Percentiles rank a stretch among this genome's conserved stretches.
Conservation (phyloP, 2,113 vertebrate species). For the Acanthochromis polyacanthus region DNA sequence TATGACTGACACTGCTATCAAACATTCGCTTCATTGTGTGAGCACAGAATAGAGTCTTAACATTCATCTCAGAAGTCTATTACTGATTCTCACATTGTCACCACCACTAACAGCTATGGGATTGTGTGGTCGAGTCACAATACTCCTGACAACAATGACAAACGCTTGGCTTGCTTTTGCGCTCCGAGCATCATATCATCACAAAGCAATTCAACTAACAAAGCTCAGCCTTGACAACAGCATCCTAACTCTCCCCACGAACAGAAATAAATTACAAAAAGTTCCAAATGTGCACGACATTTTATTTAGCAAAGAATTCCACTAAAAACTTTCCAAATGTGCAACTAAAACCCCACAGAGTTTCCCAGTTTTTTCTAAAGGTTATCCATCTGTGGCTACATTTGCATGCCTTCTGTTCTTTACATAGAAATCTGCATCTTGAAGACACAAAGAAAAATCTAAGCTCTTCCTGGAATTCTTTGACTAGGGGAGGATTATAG, state of each 20-base stretch:
- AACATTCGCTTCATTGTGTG: slow-evolving; percentile 37
- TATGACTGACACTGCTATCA: slow-evolving; percentile 33
- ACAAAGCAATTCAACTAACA: slow-evolving; percentile 53
- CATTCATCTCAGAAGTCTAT: slow-evolving; percentile 52
- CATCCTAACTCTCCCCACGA: slow-evolving; percentile 10
- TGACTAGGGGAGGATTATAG: not conserved
- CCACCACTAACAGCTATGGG: slow-evolving; percentile 47
- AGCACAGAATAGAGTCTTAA: slow-evolving; percentile 41
- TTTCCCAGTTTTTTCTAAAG: slow-evolving; percentile 45
- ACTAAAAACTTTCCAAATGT: slow-evolving; percentile 52
- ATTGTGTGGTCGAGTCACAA: slow-evolving; percentile 61
- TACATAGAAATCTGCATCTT: slow-evolving; percentile 8
- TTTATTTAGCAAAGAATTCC: slow-evolving; percentile 56
- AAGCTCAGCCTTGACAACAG: slow-evolving; percentile 54
- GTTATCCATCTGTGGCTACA: slow-evolving; percentile 52
- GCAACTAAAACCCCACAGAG: slow-evolving; percentile 25
- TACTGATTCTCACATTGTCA: slow-evolving; percentile 61
- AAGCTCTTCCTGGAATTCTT: not conserved
- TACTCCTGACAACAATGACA: slow-evolving; percentile 67
- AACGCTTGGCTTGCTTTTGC: slow-evolving; percentile 47
- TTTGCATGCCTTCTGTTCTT: slow-evolving; percentile 48
- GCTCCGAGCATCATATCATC: slow-evolving; percentile 53
- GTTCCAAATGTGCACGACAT: slow-evolving; percentile 38
- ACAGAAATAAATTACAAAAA: slow-evolving; percentile 45
- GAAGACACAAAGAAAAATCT: slow-evolving; percentile 9